These are phyloP conservation scores for Theonella swinhoei DNA, from an alignment of 37 sponge, comb jelly and placozoan species.

Conservation along the genomic window DNA sequence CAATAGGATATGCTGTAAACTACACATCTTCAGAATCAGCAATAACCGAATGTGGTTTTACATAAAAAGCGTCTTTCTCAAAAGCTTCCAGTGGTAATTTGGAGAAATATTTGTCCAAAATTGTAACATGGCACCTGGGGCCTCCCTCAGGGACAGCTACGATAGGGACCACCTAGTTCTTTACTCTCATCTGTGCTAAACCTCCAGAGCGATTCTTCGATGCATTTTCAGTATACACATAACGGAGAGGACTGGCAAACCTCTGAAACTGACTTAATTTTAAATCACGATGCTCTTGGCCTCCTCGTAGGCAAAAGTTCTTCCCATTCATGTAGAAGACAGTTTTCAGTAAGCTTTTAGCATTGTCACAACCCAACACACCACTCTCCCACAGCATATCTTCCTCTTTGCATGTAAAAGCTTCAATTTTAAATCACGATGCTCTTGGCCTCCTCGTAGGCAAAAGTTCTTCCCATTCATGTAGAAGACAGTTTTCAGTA, in stretches of 20 bases:
- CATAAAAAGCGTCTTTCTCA: neutral
- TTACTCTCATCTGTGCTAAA: neutral
- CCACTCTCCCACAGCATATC: conserved; percentile 11
- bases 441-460: conserved; percentile 20
- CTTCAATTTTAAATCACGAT: neutral
- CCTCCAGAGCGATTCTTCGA: conserved; percentile 27
- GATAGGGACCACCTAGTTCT: conserved; percentile 18
- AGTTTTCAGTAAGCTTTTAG: conserved; percentile 4
- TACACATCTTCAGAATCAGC: conserved; percentile 1
- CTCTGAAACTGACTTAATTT: neutral
- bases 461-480: conserved; percentile 37
- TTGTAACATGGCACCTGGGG: neutral
- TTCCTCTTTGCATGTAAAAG: conserved; percentile 26
- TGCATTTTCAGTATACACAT: conserved; percentile 23
- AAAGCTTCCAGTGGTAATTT: conserved; percentile 2
- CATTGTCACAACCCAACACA: conserved; percentile 6
- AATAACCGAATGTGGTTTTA: neutral
- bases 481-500: conserved; percentile 22
- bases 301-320: conserved; percentile 11
- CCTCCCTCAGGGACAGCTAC: neutral
- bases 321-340: conserved; percentile 44
- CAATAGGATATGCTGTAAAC: conserved; percentile 8
- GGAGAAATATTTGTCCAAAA: neutral
- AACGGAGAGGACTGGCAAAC: neutral
- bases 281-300: conserved; percentile 12